Conservation (phyloP, 2,797 vertebrate species). For the Zalophus californianus region DNA sequence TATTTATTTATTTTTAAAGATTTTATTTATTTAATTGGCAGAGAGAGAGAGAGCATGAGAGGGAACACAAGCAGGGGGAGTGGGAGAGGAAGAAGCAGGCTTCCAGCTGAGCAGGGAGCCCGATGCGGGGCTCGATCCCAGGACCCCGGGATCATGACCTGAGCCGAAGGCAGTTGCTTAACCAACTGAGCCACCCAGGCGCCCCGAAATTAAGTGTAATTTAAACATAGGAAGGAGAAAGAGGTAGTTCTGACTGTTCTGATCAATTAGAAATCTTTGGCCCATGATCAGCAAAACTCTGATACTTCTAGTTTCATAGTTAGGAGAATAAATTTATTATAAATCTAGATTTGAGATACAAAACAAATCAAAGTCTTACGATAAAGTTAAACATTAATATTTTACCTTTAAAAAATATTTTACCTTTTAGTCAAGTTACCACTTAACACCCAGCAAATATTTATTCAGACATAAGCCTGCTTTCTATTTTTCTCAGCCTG, state of each 20-base stretch:
- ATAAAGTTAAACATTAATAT: not conserved
- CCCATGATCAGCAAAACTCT: not conserved
- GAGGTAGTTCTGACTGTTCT: not conserved
- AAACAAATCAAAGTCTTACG: slow-evolving; percentile 47
- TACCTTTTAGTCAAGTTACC: not conserved
- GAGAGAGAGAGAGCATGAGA: too few relatives aligned
- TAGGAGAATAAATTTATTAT: not conserved
- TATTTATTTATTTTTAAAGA: too few relatives aligned
- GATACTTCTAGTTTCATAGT: slow-evolving; percentile 21
- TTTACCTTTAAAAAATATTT: not conserved
- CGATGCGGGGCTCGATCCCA: too few relatives aligned
- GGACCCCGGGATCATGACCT: too few relatives aligned
- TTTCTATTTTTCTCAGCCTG: slow-evolving; percentile 15
- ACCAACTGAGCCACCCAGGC: too few relatives aligned
- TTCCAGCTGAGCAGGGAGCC: too few relatives aligned
- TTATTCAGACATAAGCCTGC: not conserved
- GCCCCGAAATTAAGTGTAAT: slow-evolving; percentile 48
- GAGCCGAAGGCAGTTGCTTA: too few relatives aligned
- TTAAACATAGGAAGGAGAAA: slow-evolving; percentile 3
- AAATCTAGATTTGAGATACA: slow-evolving; percentile 5
- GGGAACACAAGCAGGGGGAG: too few relatives aligned
- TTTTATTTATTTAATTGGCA: too few relatives aligned
- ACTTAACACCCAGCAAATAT: not conserved
- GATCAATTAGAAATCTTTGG: slow-evolving; percentile 10
- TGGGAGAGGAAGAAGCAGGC: too few relatives aligned